phyloP scores from a whole-genome alignment of 2,113 vertebrate genomes.

The Protobothrops mucrosquamatus region DNA sequence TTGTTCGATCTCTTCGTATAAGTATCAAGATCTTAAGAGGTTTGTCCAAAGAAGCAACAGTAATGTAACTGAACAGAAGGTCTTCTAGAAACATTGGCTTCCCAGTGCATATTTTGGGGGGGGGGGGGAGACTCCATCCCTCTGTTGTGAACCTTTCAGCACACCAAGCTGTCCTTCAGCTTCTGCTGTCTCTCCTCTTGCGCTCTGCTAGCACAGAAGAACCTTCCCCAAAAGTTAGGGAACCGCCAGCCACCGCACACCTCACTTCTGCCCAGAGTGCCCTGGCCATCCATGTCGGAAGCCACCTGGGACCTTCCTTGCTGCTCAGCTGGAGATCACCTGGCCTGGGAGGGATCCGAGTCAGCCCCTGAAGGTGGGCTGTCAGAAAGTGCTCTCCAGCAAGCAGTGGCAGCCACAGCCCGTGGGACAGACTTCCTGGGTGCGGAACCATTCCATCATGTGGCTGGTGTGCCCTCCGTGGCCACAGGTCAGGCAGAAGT shows the following conservation, averaged over 20 bases:
- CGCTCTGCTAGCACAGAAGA: neutral
- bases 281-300: neutral
- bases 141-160: conserved; percentile 4
- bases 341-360: fast-evolving
- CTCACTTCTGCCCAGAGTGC: conserved; percentile 3
- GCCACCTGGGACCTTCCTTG: neutral
- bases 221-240: neutral
- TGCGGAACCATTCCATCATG: conserved; percentile 99
- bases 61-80: neutral
- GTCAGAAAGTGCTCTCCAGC: conserved; percentile 93
- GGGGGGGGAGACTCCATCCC: neutral
- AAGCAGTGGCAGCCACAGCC: conserved; percentile 96
- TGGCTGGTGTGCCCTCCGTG: conserved; percentile 95
- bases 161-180: neutral
- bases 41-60: conserved; percentile 1
- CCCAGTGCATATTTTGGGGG: fast-evolving
- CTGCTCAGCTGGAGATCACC: neutral
- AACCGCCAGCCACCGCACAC: neutral
- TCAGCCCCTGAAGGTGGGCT: fast-evolving
- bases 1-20: neutral
- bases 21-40: neutral
- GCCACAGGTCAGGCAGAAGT: conserved; percentile 95
- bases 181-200: neutral
- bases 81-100: neutral
- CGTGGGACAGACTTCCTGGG: conserved; percentile 92